Percentiles rank a stretch among this genome's conserved stretches.
These are phyloP conservation scores for Thunnus thynnus DNA, from an alignment of 2,113 vertebrate genomes.

Conservation along the genomic window DNA sequence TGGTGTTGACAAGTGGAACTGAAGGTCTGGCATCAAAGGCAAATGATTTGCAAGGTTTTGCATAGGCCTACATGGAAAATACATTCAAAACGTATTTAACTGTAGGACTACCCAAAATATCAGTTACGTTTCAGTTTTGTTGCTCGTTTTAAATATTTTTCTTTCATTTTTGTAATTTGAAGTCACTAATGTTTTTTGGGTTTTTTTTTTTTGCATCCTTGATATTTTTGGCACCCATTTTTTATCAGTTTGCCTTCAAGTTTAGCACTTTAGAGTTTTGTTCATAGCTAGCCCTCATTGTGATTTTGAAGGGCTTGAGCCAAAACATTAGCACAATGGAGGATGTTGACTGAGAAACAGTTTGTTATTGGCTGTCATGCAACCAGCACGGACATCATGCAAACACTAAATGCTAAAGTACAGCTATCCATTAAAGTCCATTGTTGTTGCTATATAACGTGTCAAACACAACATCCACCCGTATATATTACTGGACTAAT, in stretches of 20 bases:
- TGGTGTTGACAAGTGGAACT: conserved; percentile 55
- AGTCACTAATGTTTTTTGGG: neutral
- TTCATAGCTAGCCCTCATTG: conserved; percentile 53
- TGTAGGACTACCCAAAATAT: conserved; percentile 55
- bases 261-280: conserved; percentile 75
- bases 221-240: conserved; percentile 42
- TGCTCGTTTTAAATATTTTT: conserved; percentile 25
- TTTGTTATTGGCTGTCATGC: conserved; percentile 29
- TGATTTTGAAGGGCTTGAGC: conserved; percentile 69
- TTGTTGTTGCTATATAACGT: conserved; percentile 18
- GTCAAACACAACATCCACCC: conserved; percentile 33
- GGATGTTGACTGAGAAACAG: conserved; percentile 37
- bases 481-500: conserved; percentile 7
- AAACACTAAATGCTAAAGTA: conserved; percentile 36
- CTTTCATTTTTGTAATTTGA: conserved; percentile 27
- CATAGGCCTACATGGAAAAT: conserved; percentile 30
- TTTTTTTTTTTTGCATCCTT: conserved; percentile 17
- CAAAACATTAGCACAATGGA: conserved; percentile 54
- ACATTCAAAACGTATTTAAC: conserved; percentile 44
- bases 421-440: conserved; percentile 25
- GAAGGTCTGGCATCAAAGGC: conserved; percentile 5
- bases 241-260: conserved; percentile 70
- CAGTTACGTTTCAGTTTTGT: conserved; percentile 43
- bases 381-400: conserved; percentile 54
- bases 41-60: conserved; percentile 36